Percentiles rank a stretch among this genome's conserved stretches.
Evolutionary conservation across 2,888 invertebrate species (phyloP).

Genomic region (Xestia sexstrigata): DNA sequence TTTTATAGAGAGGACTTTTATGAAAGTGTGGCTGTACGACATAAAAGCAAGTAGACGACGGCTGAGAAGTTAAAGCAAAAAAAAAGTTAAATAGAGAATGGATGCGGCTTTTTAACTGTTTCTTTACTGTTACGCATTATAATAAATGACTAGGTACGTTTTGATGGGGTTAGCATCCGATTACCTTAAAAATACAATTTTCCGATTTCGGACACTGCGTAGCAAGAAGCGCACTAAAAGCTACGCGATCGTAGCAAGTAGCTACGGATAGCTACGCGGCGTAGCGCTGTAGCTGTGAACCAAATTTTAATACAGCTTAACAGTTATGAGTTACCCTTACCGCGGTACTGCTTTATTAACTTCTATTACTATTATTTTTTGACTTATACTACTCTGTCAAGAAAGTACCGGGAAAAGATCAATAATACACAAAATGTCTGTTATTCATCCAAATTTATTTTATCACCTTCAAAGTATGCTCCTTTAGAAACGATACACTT

Average conservation of each 20-base stretch:
- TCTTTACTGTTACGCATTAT: background rate
- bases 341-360: no score
- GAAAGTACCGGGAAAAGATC: no score
- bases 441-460: no score
- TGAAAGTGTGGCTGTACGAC: background rate
- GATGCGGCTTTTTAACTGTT: no score
- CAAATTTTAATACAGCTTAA: background rate
- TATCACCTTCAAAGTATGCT: no score
- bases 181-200: background rate
- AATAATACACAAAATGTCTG: no score
- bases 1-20: background rate
- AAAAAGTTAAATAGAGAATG: background rate
- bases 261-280: slow-evolving; percentile 25
- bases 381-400: no score
- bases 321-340: background rate
- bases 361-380: no score
- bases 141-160: background rate
- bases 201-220: background rate
- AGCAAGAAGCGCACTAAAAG: slow-evolving; percentile 15
- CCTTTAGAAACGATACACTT: no score
- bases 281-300: slow-evolving; percentile 7
- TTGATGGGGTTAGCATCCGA: background rate
- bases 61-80: background rate
- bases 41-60: background rate
- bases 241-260: slow-evolving; percentile 16